phyloP scores from a whole-genome alignment of 2,888 invertebrate species.

The Thyatira batis region DNA sequence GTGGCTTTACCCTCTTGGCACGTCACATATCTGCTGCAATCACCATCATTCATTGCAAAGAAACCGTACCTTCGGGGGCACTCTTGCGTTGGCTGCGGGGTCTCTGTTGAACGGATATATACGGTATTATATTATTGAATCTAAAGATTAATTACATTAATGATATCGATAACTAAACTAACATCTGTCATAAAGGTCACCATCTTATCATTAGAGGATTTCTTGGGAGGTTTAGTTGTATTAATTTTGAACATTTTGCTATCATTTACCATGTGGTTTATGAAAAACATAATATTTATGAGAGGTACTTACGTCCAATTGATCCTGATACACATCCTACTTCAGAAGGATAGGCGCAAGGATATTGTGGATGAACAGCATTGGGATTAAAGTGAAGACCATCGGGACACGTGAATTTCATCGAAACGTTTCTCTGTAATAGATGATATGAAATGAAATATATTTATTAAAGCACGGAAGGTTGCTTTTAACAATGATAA shows the following conservation, averaged over 20 bases:
- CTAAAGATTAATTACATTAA: too few species aligned
- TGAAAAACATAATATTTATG: neutral
- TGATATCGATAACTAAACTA: too few species aligned
- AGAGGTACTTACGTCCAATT: slow-evolving; percentile 41
- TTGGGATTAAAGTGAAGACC: slow-evolving; percentile 88
- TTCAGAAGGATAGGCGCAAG: slow-evolving; percentile 89
- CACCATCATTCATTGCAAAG: slow-evolving; percentile 42
- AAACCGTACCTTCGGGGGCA: slow-evolving; percentile 49
- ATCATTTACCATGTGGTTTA: neutral
- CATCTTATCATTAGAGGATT: too few species aligned
- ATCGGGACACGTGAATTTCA: slow-evolving; percentile 87
- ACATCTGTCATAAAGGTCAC: too few species aligned
- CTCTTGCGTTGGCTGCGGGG: slow-evolving; percentile 18
- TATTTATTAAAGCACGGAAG: too few species aligned
- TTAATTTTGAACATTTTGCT: too few species aligned
- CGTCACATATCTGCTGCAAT: slow-evolving; percentile 56
- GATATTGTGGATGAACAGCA: slow-evolving; percentile 81
- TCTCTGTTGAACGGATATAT: slow-evolving; percentile 16
- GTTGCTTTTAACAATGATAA: too few species aligned
- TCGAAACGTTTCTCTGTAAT: slow-evolving; percentile 79
- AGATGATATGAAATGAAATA: neutral
- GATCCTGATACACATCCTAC: slow-evolving; percentile 85
- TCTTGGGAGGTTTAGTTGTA: too few species aligned
- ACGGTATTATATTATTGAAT: neutral
- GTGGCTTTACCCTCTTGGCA: slow-evolving; percentile 54